Evolutionary conservation across 2,797 vertebrate genomes (phyloP).

Genomic region (Sebastes itinus): DNA sequence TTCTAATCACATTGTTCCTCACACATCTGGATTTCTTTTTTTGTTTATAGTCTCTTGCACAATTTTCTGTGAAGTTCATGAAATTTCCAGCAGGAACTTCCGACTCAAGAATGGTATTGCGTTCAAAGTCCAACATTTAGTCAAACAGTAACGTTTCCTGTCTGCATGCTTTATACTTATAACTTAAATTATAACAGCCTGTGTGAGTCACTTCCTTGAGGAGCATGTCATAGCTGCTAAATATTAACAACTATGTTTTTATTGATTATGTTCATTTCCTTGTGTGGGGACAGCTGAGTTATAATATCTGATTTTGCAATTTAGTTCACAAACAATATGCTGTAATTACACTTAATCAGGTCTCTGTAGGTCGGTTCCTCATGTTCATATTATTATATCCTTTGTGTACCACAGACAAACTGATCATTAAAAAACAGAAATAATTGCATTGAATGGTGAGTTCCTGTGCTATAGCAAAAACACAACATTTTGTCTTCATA

Average conservation of each 20-base stretch:
- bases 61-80: not conserved
- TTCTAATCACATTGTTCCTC: not conserved
- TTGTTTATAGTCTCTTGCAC: not conserved
- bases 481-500: not conserved
- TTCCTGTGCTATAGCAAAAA: not conserved
- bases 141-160: constrained; percentile 1
- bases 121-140: not conserved
- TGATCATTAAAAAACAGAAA: not conserved
- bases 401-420: not conserved
- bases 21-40: not conserved
- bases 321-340: not conserved
- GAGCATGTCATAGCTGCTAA: not conserved
- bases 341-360: not conserved
- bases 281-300: not conserved
- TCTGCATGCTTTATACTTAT: not conserved
- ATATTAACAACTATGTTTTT: not conserved
- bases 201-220: not conserved
- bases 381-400: not conserved
- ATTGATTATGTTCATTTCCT: not conserved
- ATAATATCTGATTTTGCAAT: not conserved
- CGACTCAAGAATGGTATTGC: not conserved
- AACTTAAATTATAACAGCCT: not conserved
- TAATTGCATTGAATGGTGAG: not conserved
- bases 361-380: not conserved
- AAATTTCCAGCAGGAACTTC: not conserved